Evolutionary conservation across 37 sponge, comb jelly and placozoan species (phyloP).

Genomic region (Amphimedon queenslandica): DNA sequence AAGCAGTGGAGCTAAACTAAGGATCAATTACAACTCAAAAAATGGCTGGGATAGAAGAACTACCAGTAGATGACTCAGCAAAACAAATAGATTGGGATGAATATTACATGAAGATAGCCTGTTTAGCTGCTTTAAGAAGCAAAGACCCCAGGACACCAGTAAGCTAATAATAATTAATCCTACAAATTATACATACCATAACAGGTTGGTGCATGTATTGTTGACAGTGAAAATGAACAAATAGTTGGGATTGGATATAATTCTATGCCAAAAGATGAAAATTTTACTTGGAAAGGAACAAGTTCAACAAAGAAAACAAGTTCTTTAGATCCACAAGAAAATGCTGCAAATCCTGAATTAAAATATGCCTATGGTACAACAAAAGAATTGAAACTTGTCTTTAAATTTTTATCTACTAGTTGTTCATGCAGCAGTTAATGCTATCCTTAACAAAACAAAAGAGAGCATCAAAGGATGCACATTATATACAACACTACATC

Average conservation of each 20-base stretch:
- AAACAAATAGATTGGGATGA: background rate
- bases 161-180: background rate
- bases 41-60: background rate
- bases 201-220: slow-evolving; percentile 3
- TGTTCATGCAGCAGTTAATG: too few species aligned
- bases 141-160: background rate
- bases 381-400: too few species aligned
- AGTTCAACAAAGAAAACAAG: background rate
- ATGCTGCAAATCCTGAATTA: background rate
- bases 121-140: slow-evolving; percentile 1
- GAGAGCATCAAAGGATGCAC: too few species aligned
- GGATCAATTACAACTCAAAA: too few species aligned
- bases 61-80: background rate
- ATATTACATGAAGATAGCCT: too few species aligned
- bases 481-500: too few species aligned
- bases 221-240: background rate
- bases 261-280: background rate
- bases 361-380: slow-evolving; percentile 6
- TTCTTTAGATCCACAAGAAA: background rate
- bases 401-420: too few species aligned
- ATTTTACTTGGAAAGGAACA: background rate
- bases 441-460: too few species aligned
- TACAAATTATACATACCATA: background rate
- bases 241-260: slow-evolving; percentile 2
- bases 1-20: too few species aligned